phyloP scores from a whole-genome alignment of 2,888 invertebrate species.

The Thymelicus sylvestris region DNA sequence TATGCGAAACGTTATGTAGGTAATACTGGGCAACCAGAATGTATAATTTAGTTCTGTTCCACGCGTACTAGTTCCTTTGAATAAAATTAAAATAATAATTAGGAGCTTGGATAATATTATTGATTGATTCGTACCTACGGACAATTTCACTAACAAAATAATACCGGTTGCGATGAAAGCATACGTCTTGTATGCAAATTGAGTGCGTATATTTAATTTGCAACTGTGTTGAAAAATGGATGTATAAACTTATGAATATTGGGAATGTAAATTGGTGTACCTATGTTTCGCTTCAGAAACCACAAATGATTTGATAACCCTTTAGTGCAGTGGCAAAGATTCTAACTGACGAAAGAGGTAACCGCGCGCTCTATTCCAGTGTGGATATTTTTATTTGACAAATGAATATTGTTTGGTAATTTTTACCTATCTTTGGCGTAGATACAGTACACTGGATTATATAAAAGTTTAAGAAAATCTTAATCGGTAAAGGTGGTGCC shows the following conservation, averaged over 20 bases:
- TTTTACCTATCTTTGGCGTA: too few species aligned
- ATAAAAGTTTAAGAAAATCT: too few species aligned
- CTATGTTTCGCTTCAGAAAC: too few species aligned
- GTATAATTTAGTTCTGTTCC: conserved; percentile 1
- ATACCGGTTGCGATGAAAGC: conserved; percentile 12
- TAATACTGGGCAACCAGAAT: background rate
- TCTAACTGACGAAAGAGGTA: too few species aligned
- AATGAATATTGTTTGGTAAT: too few species aligned
- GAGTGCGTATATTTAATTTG: conserved; percentile 9
- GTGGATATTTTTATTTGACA: too few species aligned
- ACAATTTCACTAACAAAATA: conserved; percentile 9
- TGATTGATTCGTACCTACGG: conserved; percentile 1
- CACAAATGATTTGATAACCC: too few species aligned
- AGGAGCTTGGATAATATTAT: conserved; percentile 11
- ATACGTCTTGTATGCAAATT: conserved; percentile 18
- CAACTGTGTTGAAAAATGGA: conserved; percentile 12
- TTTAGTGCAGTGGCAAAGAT: too few species aligned
- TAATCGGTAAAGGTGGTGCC: too few species aligned
- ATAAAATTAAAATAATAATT: conserved; percentile 10
- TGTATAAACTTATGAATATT: conserved; percentile 18
- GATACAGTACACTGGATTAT: too few species aligned
- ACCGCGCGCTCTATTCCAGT: too few species aligned
- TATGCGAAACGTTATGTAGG: background rate
- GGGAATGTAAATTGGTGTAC: too few species aligned
- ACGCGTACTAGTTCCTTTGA: background rate